Evolutionary conservation across 1,140 invertebrate genomes (phyloP), one percentile per base, ranked within the genome.

Genomic region (Meloidogyne chitwoodi): DNA sequence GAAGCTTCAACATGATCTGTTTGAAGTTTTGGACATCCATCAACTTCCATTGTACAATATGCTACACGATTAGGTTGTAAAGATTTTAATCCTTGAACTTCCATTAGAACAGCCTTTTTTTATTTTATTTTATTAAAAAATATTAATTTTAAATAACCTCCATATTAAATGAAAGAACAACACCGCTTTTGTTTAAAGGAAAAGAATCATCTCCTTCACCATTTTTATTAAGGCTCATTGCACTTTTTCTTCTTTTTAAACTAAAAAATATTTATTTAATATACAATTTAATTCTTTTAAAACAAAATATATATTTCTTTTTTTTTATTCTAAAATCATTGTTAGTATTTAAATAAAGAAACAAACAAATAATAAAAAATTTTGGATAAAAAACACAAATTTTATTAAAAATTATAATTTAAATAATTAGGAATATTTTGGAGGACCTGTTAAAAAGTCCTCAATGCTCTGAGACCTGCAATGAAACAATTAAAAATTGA

Each of bases 21-120:
- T 90, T 98, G 96, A 56, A 99, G 89, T 88, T 99, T 99, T 87
- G 98, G 95, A 61, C 95, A 94, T 34, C 89, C 89, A 79, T 99
- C 96, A 1, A 98, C 95, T 90, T 99, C 96, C 97, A 99, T 99
- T 27, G 96, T 99, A 88, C 97, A 99, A 89, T 99, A 99, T 38
- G 99, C 95, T 84, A 99, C 97, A 86, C 95, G 91, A 90, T 96
- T 98, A 19, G 94, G 92, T 80, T 95, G 92, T 80, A 99, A 89
- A 44, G 94, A 96, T 89, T 98, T 98, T 62, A 99, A 90, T 77
- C 95, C 95, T 89, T 97, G 95, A 66, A 99, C 96, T 90, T 99
- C 96, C 92, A 98, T 96, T 56, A 99, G 95, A 84, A 96, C 92
- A 74, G 95, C 93, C 93, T 94, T 8, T n/a, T n/a, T 41, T 77